These are phyloP conservation scores for Axea sp. DNA, from an alignment of 2,888 invertebrate species.

Conservation along the genomic window DNA sequence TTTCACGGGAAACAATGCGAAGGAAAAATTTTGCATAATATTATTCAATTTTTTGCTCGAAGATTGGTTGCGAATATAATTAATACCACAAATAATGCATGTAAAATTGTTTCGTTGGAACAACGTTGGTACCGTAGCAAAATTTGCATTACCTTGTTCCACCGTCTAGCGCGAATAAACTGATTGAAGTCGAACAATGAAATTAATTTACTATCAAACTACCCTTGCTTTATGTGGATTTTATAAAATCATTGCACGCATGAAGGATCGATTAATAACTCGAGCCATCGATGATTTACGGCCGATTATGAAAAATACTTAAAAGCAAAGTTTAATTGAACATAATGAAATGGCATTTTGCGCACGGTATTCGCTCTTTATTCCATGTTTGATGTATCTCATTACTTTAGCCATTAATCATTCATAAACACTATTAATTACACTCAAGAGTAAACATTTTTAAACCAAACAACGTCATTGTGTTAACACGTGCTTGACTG, in stretches of 20 bases:
- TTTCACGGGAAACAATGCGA: slow-evolving; percentile 7
- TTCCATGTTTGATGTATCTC: slow-evolving; percentile 32
- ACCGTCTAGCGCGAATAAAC: no score
- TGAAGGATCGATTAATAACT: slow-evolving; percentile 9
- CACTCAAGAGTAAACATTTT: slow-evolving; percentile 19
- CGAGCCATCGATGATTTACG: slow-evolving; percentile 24
- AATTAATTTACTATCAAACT: slow-evolving; percentile 3
- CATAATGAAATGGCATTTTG: slow-evolving; percentile 49
- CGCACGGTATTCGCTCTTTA: slow-evolving; percentile 31
- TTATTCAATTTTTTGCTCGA: no score
- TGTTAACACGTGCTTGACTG: slow-evolving; percentile 13
- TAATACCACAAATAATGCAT: no score
- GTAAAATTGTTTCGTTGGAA: no score
- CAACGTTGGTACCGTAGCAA: no score
- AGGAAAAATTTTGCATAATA: slow-evolving; percentile 15
- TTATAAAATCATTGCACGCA: slow-evolving; percentile 18
- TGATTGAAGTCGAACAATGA: not conserved
- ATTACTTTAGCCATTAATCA: slow-evolving; percentile 52
- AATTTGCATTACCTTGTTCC: no score
- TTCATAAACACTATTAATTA: slow-evolving; percentile 50
- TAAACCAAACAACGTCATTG: slow-evolving; percentile 5
- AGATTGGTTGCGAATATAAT: no score
- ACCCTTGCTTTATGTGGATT: not conserved
- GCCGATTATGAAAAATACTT: slow-evolving; percentile 20
- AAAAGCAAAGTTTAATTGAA: slow-evolving; percentile 41